These are phyloP conservation scores for Euschistus heros DNA, from an alignment of 1,140 invertebrate genomes.

Conservation along the genomic window DNA sequence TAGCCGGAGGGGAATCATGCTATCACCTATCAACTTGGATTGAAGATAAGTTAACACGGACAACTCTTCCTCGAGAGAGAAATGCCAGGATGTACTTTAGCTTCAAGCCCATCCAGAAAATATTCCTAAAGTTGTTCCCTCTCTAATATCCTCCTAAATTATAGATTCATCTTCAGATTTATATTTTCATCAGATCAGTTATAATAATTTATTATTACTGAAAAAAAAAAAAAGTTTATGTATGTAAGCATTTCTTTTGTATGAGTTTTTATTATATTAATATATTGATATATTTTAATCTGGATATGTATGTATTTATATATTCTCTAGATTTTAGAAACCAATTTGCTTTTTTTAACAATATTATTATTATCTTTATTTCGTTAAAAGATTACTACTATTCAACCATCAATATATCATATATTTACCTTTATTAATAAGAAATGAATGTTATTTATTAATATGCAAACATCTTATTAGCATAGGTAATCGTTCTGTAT, in stretches of 20 bases:
- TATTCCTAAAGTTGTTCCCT: background rate
- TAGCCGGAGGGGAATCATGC: constrained; percentile 1
- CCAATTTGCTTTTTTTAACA: too few species aligned
- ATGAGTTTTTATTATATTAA: constrained; percentile 4
- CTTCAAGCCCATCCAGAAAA: constrained; percentile 1
- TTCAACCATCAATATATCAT: too few species aligned
- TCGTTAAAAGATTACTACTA: too few species aligned
- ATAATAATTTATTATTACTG: background rate
- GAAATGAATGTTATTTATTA: too few species aligned
- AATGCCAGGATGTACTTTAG: background rate
- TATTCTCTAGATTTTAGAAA: too few species aligned
- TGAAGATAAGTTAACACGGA: background rate
- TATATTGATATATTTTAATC: constrained; percentile 5
- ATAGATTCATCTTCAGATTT: background rate
- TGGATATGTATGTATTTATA: too few species aligned
- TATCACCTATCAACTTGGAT: constrained; percentile 3
- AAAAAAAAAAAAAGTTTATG: background rate
- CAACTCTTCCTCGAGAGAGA: background rate
- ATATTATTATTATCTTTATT: too few species aligned
- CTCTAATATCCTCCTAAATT: background rate
- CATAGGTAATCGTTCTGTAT: too few species aligned
- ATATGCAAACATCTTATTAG: too few species aligned
- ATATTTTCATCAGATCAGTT: background rate
- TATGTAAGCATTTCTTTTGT: constrained; percentile 12
- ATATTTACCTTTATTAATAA: too few species aligned